Percentiles rank a stretch among this genome's conserved stretches.
Conservation (phyloP, 2,888 invertebrate species). For the Andrena bicolor region DNA sequence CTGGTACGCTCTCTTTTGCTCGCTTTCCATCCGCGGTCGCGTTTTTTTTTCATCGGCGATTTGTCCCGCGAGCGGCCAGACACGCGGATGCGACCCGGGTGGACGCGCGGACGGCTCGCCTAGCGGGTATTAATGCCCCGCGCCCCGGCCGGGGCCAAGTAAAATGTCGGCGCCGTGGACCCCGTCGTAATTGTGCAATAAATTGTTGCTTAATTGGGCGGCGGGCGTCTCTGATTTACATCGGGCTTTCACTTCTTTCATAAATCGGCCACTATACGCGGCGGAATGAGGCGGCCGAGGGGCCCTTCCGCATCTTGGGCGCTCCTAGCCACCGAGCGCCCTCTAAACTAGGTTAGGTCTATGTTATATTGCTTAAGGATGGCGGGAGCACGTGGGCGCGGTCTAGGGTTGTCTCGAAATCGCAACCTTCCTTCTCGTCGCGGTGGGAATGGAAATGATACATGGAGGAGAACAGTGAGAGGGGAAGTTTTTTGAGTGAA, state of each 20-base stretch:
- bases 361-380: too few species aligned
- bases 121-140: slow-evolving; percentile 26
- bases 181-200: slow-evolving; percentile 69
- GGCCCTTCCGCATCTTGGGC: slow-evolving; percentile 26
- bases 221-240: slow-evolving; percentile 67
- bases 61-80: slow-evolving; percentile 38
- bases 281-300: slow-evolving; percentile 15
- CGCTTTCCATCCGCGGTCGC: slow-evolving; percentile 33
- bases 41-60: slow-evolving; percentile 41
- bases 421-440: too few species aligned
- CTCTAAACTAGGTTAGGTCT: not conserved
- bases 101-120: slow-evolving; percentile 3
- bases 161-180: slow-evolving; percentile 49
- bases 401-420: too few species aligned
- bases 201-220: slow-evolving; percentile 71
- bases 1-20: slow-evolving; percentile 44
- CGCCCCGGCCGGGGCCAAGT: slow-evolving; percentile 6
- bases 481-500: too few species aligned
- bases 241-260: slow-evolving; percentile 70
- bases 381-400: too few species aligned
- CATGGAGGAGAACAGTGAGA: too few species aligned
- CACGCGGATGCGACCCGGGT: slow-evolving; percentile 34
- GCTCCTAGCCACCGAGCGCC: not conserved
- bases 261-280: slow-evolving; percentile 56
- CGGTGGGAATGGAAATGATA: too few species aligned